phyloP scores from a whole-genome alignment of 2,888 invertebrate species.

The Protodeltote pygarga region DNA sequence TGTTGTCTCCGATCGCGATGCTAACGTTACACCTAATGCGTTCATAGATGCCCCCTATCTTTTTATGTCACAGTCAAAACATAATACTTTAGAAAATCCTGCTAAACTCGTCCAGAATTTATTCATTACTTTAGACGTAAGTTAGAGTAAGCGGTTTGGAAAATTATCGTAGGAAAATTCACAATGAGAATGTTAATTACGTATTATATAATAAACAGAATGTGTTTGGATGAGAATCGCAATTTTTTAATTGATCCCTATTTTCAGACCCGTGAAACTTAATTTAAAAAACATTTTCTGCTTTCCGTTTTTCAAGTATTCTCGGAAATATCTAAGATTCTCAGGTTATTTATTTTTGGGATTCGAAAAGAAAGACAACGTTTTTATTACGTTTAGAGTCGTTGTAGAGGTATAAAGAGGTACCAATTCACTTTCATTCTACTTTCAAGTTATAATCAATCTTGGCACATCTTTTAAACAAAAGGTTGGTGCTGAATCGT shows the following conservation, averaged over 20 bases:
- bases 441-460: too few species aligned
- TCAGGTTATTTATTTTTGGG: too few species aligned
- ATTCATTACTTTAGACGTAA: constrained; percentile 73
- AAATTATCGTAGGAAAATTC: constrained; percentile 78
- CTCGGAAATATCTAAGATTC: too few species aligned
- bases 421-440: too few species aligned
- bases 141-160: constrained; percentile 80
- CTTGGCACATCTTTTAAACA: too few species aligned
- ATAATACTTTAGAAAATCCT: constrained; percentile 42
- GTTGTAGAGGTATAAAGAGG: too few species aligned
- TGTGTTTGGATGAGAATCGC: constrained; percentile 77
- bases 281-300: too few species aligned
- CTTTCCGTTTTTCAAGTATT: too few species aligned
- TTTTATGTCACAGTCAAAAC: constrained; percentile 35
- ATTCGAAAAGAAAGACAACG: too few species aligned
- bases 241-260: constrained; percentile 21
- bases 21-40: constrained; percentile 31
- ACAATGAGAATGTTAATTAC: constrained; percentile 75
- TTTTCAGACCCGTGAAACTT: neutral
- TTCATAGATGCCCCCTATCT: constrained; percentile 27
- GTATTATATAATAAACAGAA: constrained; percentile 79
- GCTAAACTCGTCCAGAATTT: constrained; percentile 78
- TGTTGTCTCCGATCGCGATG: constrained; percentile 37
- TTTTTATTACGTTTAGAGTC: too few species aligned
- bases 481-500: too few species aligned